These are phyloP conservation scores for Peromyscus attwateri DNA, from an alignment of 2,797 vertebrate genomes.

Conservation along the genomic window DNA sequence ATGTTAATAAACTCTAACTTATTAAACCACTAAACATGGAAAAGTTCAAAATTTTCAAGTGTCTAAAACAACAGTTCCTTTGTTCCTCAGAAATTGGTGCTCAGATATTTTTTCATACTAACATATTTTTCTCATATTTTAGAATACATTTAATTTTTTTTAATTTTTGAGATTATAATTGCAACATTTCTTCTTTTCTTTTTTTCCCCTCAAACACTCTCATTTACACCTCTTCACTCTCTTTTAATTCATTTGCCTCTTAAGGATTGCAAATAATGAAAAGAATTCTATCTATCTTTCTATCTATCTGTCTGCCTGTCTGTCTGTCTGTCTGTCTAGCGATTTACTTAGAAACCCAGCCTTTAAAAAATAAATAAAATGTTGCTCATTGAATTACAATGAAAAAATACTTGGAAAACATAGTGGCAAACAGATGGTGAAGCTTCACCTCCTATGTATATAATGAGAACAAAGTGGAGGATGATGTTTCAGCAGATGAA, in stretches of 20 bases:
- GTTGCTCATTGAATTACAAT: background rate
- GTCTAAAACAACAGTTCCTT: background rate
- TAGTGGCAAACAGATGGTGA: background rate
- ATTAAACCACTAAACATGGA: background rate
- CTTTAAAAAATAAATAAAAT: background rate
- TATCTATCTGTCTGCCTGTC: too few relatives aligned
- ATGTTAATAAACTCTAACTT: background rate
- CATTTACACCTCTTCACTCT: background rate
- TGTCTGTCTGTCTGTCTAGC: background rate
- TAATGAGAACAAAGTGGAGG: background rate
- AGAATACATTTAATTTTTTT: background rate
- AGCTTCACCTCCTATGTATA: background rate
- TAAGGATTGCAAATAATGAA: too few relatives aligned
- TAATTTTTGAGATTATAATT: background rate
- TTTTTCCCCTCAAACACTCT: background rate
- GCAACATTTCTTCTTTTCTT: background rate
- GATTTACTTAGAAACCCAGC: background rate
- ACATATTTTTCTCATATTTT: background rate
- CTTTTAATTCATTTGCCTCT: background rate
- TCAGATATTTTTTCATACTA: background rate
- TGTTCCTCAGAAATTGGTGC: background rate
- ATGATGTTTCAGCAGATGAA: background rate
- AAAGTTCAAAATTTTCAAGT: background rate
- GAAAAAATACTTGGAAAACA: background rate
- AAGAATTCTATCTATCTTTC: too few relatives aligned